Base-by-base conservation (phyloP, 2,797 vertebrate species). In the Vireo griseus region DNA sequence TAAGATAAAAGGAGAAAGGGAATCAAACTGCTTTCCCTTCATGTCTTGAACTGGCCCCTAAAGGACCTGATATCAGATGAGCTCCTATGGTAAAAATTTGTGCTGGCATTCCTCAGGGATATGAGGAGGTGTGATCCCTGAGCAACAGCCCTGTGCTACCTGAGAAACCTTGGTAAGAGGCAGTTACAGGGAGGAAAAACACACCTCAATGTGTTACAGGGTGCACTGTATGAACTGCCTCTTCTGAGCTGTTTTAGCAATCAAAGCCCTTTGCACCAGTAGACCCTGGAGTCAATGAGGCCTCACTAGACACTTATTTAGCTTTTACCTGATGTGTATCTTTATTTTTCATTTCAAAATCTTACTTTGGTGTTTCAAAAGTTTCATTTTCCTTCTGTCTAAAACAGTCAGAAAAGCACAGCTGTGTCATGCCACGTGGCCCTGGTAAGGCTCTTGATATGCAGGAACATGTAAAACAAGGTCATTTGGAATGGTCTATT, bases 401-500 rank as follows among this genome's bases (percentile, higher is more conserved):
- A 39, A 63, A 82, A 14, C 19, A 51, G 24, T 45, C 1, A 3
- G 59, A 90, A 84, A 50, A 87, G 62, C 79, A 78, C 75, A 88
- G 42, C 91, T 88, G 78, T 77, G 85, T 63, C 10, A 0, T 52
- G 59, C 48, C 67, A 47, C 59, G 9, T 22, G 39, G 40, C 33
- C 19, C 88, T 88, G 73, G 45, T 81, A 48, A 66, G 37, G 39
- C 37, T 69, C 62, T 62, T 79, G 51, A 55, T 73, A 48, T 50
- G 59, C 52, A 85, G 74, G 67, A 92, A 42, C 40, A 40, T 19
- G 59, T 42, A 78, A 94, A 92, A 52, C 51, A 73, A 65, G 71
- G 14, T 90, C 35, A 82, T 95, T 95, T 87, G 59, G 40, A 88
- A 88, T 33, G 59, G 67, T 90, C 77, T 88, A 0, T 59, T 71